Conservation (phyloP, 2,888 invertebrate genomes). For the Lottia scabra region DNA sequence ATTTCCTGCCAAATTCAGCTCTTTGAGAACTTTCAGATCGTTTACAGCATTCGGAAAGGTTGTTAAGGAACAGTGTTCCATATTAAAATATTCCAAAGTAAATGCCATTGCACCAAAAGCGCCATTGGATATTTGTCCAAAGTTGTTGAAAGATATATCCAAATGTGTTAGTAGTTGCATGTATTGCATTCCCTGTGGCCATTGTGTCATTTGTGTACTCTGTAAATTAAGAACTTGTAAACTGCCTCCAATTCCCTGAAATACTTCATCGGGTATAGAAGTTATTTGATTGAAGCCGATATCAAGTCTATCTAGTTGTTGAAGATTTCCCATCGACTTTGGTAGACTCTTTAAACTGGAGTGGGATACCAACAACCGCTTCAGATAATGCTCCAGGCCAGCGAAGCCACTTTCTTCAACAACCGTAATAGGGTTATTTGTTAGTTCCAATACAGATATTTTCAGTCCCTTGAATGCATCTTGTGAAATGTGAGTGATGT, state of each 20-base stretch:
- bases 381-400: slow-evolving; percentile 12
- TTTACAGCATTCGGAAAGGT: slow-evolving; percentile 11
- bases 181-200: slow-evolving; percentile 13
- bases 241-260: background rate
- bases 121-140: slow-evolving; percentile 6
- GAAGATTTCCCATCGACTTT: slow-evolving; percentile 9
- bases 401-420: slow-evolving; percentile 13
- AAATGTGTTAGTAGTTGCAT: slow-evolving; percentile 6
- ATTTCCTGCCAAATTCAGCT: slow-evolving; percentile 16
- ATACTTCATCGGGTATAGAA: background rate
- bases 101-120: slow-evolving; percentile 3
- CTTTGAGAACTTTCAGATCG: slow-evolving; percentile 2
- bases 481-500: slow-evolving; percentile 7
- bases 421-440: slow-evolving; percentile 9
- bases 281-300: background rate
- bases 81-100: slow-evolving; percentile 1
- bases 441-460: slow-evolving; percentile 10
- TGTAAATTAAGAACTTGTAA: slow-evolving; percentile 12
- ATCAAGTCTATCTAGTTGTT: slow-evolving; percentile 3
- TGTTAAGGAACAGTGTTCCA: slow-evolving; percentile 8
- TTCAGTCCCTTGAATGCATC: slow-evolving; percentile 12
- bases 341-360: slow-evolving; percentile 10
- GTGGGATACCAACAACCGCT: slow-evolving; percentile 5
- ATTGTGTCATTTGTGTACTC: slow-evolving; percentile 11
- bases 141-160: slow-evolving; percentile 11